Base-by-base conservation (phyloP, 1,140 invertebrate species). In the Cherax destructor region DNA sequence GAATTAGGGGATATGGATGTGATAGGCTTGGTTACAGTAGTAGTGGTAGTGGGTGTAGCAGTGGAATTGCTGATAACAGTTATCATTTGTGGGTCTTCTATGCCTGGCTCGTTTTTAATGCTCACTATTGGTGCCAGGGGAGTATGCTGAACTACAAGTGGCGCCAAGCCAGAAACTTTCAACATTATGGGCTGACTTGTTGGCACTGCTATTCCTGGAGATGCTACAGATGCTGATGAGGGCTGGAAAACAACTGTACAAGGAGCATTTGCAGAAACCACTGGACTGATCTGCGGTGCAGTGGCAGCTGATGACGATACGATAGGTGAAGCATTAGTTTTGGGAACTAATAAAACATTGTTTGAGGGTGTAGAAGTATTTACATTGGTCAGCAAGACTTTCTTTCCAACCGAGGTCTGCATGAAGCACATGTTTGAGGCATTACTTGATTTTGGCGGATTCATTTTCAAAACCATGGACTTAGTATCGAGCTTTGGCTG, bases 341-440 rank as follows among this genome's bases (percentile, higher is more conserved):
- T 56, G 74, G 85, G 61, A 72, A 87, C 24, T 16, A 87, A 59
- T 13, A 87, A 56, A 65, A 87, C 74, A n/a, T 24, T n/a, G 11
- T 49, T 79, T 4, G 76, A 59, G 41, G 76, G 13, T 74, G 61
- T 87, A 49, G 85, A 59, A 13, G 47, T 52, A 76, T 59, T 77
- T 9, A 87, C 85, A 79, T 87, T 87, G 30, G 85, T 87, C 10
- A 87, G 49, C 16, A 87, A 74, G 5, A 87, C 30, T n/a, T 87
- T 87, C 21, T 79, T 87, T 52, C 85, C 85, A n/a, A n/a, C 50
- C 4, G 85, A 7, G 21, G 85, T 87, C 13, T 87, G 72, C 24
- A 87, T 76, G 13, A 87, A 59, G 52, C 76, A 74, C 85, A 87
- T 79, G 56, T 87, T 77, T 9, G 85, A 78, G 4, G 24, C 11